Evolutionary conservation across 2,797 vertebrate genomes (phyloP).

Genomic region (Esox lucius): DNA sequence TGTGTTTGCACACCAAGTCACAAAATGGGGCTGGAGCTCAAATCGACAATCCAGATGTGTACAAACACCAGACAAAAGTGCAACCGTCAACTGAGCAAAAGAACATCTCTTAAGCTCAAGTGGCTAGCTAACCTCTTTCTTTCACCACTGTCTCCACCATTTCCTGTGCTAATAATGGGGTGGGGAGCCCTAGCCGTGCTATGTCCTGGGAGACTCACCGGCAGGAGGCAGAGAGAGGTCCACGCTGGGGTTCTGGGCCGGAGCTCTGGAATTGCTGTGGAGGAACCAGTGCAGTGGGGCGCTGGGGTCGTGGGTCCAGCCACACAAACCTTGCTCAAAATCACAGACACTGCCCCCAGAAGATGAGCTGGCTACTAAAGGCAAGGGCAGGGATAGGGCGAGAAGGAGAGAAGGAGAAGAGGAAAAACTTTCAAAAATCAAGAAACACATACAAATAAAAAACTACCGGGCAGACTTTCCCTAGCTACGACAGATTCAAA

Average conservation of each 20-base stretch:
- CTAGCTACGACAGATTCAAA: neutral
- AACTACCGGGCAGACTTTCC: neutral
- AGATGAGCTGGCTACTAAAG: conserved; percentile 53
- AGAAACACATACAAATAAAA: neutral
- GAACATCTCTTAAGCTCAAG: neutral
- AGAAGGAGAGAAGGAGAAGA: too few relatives aligned
- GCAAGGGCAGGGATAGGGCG: neutral
- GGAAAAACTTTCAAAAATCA: conserved; percentile 6
- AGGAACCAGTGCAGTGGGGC: conserved; percentile 84
- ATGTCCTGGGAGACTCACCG: conserved; percentile 37
- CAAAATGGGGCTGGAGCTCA: neutral
- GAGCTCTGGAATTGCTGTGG: conserved; percentile 69
- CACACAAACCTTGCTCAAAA: conserved; percentile 86
- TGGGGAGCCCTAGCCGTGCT: neutral
- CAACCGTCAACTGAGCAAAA: neutral
- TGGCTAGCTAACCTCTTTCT: neutral
- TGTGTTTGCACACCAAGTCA: neutral
- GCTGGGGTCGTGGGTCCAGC: conserved; percentile 86
- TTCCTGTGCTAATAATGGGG: neutral
- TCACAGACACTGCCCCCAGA: conserved; percentile 82
- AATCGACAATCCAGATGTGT: neutral
- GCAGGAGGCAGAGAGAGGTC: conserved; percentile 42
- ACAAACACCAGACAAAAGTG: neutral
- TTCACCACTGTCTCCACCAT: neutral
- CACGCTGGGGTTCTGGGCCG: conserved; percentile 41